phyloP scores from a whole-genome alignment of 2,888 invertebrate species.

The Marasmarcha lunaedactyla region DNA sequence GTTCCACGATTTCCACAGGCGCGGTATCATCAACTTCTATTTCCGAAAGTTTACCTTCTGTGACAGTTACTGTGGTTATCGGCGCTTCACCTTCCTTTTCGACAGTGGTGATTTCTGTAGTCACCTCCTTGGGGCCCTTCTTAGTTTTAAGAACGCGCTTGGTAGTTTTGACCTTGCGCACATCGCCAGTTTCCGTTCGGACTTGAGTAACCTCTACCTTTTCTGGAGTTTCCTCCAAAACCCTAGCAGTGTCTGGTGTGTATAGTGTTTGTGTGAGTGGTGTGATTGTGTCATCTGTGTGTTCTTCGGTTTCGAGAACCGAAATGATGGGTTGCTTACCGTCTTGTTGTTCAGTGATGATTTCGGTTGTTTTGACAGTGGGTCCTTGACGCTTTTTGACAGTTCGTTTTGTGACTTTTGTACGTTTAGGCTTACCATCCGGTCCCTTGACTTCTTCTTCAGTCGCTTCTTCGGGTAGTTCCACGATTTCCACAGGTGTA shows the following conservation, averaged over 20 bases:
- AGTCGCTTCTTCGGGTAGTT: conserved; percentile 23
- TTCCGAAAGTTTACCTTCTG: conserved; percentile 4
- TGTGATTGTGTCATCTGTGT: conserved; percentile 21
- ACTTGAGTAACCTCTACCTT: background rate
- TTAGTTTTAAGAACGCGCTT: conserved; percentile 20
- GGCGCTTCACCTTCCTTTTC: conserved; percentile 19
- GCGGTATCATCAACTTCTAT: conserved; percentile 16
- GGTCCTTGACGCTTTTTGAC: conserved; percentile 37
- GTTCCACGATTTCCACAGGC: conserved; percentile 3
- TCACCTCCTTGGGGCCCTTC: conserved; percentile 17
- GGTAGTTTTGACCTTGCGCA: conserved; percentile 25
- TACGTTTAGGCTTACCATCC: conserved; percentile 27
- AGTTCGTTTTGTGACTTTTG: conserved; percentile 23
- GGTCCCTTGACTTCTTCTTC: conserved; percentile 32
- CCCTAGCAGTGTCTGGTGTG: conserved; percentile 20
- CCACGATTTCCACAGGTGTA: conserved; percentile 15
- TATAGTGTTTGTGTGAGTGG: conserved; percentile 14
- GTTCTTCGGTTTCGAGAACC: conserved; percentile 33
- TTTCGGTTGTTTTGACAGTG: conserved; percentile 24
- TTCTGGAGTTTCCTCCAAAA: conserved; percentile 22
- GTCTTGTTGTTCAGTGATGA: conserved; percentile 27
- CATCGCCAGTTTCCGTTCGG: background rate
- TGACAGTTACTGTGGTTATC: conserved; percentile 17
- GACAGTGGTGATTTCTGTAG: conserved; percentile 16
- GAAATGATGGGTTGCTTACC: conserved; percentile 22